Evolutionary conservation across 1,140 invertebrate species (phyloP).

Genomic region (Zaprionus kolodkinae): DNA sequence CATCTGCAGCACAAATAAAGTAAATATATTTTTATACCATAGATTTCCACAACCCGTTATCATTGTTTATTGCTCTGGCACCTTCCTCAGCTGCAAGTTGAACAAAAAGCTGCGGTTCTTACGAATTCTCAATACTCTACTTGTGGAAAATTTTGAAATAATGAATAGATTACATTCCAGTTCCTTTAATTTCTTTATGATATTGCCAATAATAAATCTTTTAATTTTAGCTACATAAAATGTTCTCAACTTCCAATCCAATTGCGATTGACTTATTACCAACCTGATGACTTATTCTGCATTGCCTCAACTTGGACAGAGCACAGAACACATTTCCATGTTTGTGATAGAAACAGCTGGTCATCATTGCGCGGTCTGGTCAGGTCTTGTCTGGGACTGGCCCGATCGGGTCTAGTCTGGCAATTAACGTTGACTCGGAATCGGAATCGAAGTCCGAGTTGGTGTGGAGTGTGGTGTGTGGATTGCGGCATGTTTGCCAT

Average conservation of each 20-base stretch:
- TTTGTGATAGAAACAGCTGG: constrained; percentile 42
- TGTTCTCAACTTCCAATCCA: background rate
- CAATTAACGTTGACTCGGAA: constrained; percentile 64
- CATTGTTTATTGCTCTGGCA: constrained; percentile 9
- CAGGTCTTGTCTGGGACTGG: constrained; percentile 6
- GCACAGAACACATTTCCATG: constrained; percentile 36
- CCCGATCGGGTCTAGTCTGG: constrained; percentile 8
- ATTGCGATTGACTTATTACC: background rate
- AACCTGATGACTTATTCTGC: background rate
- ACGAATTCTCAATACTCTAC: constrained; percentile 13
- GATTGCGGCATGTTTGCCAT: constrained; percentile 54
- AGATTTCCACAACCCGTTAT: constrained; percentile 35
- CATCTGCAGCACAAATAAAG: constrained; percentile 31
- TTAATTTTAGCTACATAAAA: background rate
- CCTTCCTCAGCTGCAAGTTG: background rate
- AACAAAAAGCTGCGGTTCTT: background rate
- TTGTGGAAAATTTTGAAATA: background rate
- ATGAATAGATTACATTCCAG: too few relatives aligned
- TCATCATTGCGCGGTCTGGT: constrained; percentile 34
- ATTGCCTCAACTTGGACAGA: background rate
- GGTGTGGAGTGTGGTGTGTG: background rate
- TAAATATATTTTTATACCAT: constrained; percentile 53
- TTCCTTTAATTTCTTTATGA: background rate
- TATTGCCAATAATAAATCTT: background rate
- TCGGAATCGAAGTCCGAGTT: constrained; percentile 25